phyloP scores from a whole-genome alignment of 2,888 invertebrate species.

The Pyrochroa serraticornis region DNA sequence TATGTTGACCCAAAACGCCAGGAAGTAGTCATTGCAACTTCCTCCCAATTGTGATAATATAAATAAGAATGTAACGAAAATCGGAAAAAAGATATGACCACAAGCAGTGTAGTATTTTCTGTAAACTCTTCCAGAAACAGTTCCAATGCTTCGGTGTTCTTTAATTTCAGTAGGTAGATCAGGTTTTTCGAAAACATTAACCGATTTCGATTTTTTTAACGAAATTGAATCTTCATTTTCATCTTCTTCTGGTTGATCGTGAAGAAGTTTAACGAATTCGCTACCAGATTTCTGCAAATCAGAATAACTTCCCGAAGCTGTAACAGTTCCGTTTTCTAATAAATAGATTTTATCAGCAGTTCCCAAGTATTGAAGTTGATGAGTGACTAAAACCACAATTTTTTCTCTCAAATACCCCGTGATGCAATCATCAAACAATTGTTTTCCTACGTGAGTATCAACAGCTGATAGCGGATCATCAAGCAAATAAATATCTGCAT shows the following conservation, averaged over 20 bases:
- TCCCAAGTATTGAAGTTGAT: constrained; percentile 70
- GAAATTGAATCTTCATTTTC: constrained; percentile 16
- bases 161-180: constrained; percentile 10
- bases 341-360: constrained; percentile 63
- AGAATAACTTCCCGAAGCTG: constrained; percentile 29
- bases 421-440: constrained; percentile 82
- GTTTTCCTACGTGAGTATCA: constrained; percentile 84
- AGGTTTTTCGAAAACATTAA: constrained; percentile 11
- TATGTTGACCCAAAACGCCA: constrained; percentile 29
- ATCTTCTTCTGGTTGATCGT: constrained; percentile 20
- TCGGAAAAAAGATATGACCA: constrained; percentile 33
- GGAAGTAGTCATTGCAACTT: constrained; percentile 42
- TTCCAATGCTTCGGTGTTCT: constrained; percentile 15
- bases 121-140: constrained; percentile 13
- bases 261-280: constrained; percentile 30
- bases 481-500: constrained; percentile 82
- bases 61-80: constrained; percentile 32
- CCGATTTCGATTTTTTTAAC: constrained; percentile 5
- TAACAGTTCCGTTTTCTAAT: constrained; percentile 39
- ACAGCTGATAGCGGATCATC: constrained; percentile 91
- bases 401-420: constrained; percentile 66
- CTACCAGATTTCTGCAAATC: constrained; percentile 27
- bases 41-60: constrained; percentile 38
- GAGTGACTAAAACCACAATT: constrained; percentile 76
- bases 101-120: constrained; percentile 37